phyloP scores from a whole-genome alignment of 2,797 vertebrate species.

The Molossus molossus region DNA sequence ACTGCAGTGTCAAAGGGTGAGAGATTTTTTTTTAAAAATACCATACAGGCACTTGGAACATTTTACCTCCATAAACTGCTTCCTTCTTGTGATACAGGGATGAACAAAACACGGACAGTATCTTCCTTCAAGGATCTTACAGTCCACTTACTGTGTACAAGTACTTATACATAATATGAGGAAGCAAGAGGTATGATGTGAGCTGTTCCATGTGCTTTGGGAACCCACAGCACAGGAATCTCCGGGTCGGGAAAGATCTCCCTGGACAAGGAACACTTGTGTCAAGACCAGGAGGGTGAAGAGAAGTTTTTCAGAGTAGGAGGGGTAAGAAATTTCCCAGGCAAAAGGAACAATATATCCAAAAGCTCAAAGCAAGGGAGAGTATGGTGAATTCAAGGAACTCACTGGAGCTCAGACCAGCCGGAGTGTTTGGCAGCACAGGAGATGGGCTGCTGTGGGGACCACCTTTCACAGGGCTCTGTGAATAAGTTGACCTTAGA shows the following conservation, averaged over 20 bases:
- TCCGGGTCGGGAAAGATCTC: neutral
- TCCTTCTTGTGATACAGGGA: neutral
- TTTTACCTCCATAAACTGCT: neutral
- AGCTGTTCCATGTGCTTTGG: neutral
- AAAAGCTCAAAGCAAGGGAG: neutral
- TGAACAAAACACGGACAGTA: neutral
- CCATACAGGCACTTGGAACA: neutral
- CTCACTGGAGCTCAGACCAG: neutral
- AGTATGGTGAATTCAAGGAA: neutral
- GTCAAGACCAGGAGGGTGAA: neutral
- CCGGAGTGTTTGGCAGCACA: neutral
- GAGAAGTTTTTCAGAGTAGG: neutral
- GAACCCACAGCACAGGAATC: neutral
- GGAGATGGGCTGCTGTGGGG: neutral
- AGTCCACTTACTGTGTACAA: neutral
- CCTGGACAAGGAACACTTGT: neutral
- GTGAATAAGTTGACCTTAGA: neutral
- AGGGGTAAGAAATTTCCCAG: neutral
- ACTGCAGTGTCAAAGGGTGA: neutral
- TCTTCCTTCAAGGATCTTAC: neutral
- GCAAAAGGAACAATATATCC: neutral
- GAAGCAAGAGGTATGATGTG: neutral
- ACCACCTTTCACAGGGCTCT: neutral
- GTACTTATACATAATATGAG: neutral
- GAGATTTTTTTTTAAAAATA: neutral